These are phyloP conservation scores for Cataglyphis livida DNA, from an alignment of 2,888 invertebrate species.

Conservation along the genomic window DNA sequence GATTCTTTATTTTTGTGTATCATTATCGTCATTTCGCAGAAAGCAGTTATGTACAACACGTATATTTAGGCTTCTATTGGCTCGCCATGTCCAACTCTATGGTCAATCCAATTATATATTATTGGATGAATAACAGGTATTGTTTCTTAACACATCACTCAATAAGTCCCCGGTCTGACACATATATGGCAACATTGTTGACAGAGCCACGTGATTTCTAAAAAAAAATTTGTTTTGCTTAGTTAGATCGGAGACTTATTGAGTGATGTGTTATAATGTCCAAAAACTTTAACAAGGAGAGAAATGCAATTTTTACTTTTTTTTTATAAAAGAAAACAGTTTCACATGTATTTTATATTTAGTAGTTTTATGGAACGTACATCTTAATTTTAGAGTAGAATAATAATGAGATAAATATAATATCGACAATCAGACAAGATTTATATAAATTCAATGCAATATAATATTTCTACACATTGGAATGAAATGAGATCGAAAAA, in stretches of 20 bases:
- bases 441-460: not conserved
- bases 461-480: no score
- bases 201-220: no score
- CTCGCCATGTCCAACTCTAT: conserved; percentile 97
- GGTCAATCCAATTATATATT: conserved; percentile 97
- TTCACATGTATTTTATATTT: not conserved
- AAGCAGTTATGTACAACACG: conserved; percentile 92
- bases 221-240: no score
- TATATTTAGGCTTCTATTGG: conserved; percentile 95
- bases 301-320: not conserved
- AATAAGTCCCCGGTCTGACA: no score
- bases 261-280: not conserved
- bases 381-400: not conserved
- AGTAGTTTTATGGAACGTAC: not conserved
- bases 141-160: not conserved
- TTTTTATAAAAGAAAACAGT: not conserved
- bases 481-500: not conserved
- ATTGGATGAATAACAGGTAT: conserved; percentile 96
- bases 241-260: no score
- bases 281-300: not conserved
- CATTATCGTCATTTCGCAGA: conserved; percentile 89
- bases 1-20: conserved; percentile 94
- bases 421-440: not conserved
- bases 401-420: not conserved
- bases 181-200: no score